Conservation (phyloP, 2,113 vertebrate genomes). For the Butorides virescens region DNA sequence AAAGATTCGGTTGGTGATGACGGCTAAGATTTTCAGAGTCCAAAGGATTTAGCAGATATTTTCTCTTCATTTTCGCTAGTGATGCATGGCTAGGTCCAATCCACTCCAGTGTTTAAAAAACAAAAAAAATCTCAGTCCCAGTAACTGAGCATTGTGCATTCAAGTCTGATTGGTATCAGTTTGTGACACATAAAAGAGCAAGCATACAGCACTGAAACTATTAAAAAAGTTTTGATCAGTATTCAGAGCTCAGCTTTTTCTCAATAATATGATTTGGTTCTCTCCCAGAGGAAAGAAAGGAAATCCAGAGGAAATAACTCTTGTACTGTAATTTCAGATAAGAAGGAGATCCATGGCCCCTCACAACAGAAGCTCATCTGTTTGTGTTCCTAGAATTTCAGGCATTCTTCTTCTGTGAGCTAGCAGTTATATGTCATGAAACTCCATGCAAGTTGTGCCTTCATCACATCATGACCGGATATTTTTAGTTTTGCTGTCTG, state of each 20-base stretch:
- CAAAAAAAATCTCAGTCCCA: neutral
- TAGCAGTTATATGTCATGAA: neutral
- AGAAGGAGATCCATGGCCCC: neutral
- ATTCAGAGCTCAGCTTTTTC: neutral
- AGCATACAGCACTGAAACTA: neutral
- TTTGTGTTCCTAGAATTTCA: neutral
- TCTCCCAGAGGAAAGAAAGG: neutral
- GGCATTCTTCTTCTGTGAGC: neutral
- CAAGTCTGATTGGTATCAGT: neutral
- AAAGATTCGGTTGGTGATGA: neutral
- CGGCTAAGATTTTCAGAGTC: neutral
- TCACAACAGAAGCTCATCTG: neutral
- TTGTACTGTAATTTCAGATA: neutral
- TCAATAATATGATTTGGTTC: neutral
- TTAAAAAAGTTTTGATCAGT: neutral
- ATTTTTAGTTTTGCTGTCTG: neutral
- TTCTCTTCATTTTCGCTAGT: neutral
- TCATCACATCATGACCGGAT: neutral
- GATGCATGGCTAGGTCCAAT: neutral
- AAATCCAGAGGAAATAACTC: neutral
- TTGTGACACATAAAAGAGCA: neutral
- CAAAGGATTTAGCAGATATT: neutral
- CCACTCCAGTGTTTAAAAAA: neutral
- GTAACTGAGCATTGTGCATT: neutral
- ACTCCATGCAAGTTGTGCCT: neutral